Conservation (phyloP, 1,140 invertebrate species). For the Lycorma delicatula region DNA sequence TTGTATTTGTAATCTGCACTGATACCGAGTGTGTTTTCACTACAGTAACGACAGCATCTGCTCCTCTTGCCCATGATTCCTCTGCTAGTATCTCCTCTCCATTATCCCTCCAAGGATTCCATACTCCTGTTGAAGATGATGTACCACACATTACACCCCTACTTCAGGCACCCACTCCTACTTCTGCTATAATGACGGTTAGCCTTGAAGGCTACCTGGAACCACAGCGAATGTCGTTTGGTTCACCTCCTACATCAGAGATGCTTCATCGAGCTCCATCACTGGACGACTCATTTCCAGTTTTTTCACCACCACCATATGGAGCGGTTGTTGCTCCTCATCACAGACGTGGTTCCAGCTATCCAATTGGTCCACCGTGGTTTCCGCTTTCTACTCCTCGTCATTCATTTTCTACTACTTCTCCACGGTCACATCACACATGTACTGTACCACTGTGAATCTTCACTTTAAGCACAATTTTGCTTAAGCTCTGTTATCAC, state of each 20-base stretch:
- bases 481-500: too few species aligned
- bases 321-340: conserved; percentile 34
- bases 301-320: conserved; percentile 72
- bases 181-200: conserved; percentile 71
- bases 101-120: conserved; percentile 51
- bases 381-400: conserved; percentile 44
- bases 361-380: conserved; percentile 48
- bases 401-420: conserved; percentile 59
- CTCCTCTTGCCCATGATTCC: conserved; percentile 39
- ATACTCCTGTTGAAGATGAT: conserved; percentile 44
- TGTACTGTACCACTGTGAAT: conserved; percentile 55
- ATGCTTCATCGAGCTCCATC: conserved; percentile 44
- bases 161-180: conserved; percentile 62
- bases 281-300: conserved; percentile 70
- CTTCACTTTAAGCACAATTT: too few species aligned
- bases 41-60: conserved; percentile 13
- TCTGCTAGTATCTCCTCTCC: conserved; percentile 52
- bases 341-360: conserved; percentile 20
- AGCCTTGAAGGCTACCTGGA: conserved; percentile 80
- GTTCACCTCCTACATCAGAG: conserved; percentile 58
- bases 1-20: too few species aligned
- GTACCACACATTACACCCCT: conserved; percentile 44
- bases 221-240: conserved; percentile 63
- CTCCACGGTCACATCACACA: conserved; percentile 67
- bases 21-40: background rate